Base-by-base conservation (phyloP, 1,140 invertebrate genomes). In the Saccostrea glomerata region DNA sequence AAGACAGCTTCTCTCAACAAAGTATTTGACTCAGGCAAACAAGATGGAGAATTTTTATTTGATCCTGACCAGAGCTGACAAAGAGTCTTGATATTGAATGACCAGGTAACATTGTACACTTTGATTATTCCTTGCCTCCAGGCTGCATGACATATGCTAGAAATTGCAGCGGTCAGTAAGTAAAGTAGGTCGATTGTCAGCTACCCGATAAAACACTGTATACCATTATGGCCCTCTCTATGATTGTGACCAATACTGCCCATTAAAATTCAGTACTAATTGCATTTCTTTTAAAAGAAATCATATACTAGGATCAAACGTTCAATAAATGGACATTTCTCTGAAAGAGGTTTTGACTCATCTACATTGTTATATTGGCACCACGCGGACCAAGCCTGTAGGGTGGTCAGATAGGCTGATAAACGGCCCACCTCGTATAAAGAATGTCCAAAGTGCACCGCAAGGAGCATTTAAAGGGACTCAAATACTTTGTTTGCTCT, bases 201-300 rank as follows among this genome's bases (percentile, higher is more conserved):
- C 25, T 77, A 77, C 70, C 70, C 70, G 70, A 77, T 77, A 77
- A 77, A 77, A 77, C 70, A 36, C 70, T 77, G 70, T 77, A 77
- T 25, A 77, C 70, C 30, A 15, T 77, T 36, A 30, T 13, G 25
- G 11, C 70, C 15, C 4, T 30, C 11, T 77, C 70, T 77, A 25
- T 30, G 23, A 11, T 12, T 30, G 15, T 77, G 25, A 30, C 70
- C 70, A 36, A 25, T 25, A 30, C 4, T 13, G 70, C 12, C 70
- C 70, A 77, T 77, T 77, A 77, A 36, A 77, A 36, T 36, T 77
- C 25, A 30, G 70, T 77, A 77, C 70, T 77, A 77, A 77, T 77
- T 77, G 15, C 25, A 77, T 77, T 77, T 77, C 70, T 66, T 66
- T 36, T 30, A 36, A 77, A 77, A 77, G 70, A 77, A 66, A 66